Evolutionary conservation across 2,113 vertebrate species (phyloP), one percentile per base, ranked within the genome.

Genomic region (Pycnonotus jocosus): DNA sequence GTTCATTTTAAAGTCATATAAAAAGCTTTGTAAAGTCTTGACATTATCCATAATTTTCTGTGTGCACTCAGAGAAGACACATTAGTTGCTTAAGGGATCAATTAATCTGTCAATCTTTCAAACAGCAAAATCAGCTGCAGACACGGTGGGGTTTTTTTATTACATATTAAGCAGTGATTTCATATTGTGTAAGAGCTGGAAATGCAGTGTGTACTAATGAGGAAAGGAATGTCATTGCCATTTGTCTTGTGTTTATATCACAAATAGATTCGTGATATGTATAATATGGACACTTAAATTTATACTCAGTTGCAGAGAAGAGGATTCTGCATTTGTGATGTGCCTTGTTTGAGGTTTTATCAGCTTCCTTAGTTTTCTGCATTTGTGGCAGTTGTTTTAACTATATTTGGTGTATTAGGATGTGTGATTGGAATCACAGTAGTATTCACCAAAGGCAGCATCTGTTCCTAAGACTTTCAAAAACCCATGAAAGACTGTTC

Each of bases 111-210:
- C 74, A 73, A 0, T 93, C 81, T 88, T 91, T 86, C 53, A 80
- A 66, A 83, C 73, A 70, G 12, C 47, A 74, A 71, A 90, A 95
- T 86, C 78, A 87, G 60, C 23, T 81, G 40, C 77, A 72, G 73
- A 40, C 42, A 37, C 0, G 2, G n/a, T 73, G 13, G 24, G 11
- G 13, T 6, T 90, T 84, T 81, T 90, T 93, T 84, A 58, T 66
- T 91, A 45, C 65, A 91, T 94, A 38, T 24, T 60, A 80, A 58
- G 54, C 47, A 54, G 19, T 96, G 45, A 90, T 95, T 94, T 94
- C 50, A 33, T 85, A 31, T 66, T 65, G 33, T 82, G 27, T 58
- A 44, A 53, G 71, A 87, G 58, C 24, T 66, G 30, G 76, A 90
- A 86, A 70, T 44, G 24, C 45, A 51, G 19, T 66, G 22, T 86